Evolutionary conservation across 1,140 invertebrate species (phyloP), one percentile per base, ranked within the genome.

Genomic region (Aethina tumida): DNA sequence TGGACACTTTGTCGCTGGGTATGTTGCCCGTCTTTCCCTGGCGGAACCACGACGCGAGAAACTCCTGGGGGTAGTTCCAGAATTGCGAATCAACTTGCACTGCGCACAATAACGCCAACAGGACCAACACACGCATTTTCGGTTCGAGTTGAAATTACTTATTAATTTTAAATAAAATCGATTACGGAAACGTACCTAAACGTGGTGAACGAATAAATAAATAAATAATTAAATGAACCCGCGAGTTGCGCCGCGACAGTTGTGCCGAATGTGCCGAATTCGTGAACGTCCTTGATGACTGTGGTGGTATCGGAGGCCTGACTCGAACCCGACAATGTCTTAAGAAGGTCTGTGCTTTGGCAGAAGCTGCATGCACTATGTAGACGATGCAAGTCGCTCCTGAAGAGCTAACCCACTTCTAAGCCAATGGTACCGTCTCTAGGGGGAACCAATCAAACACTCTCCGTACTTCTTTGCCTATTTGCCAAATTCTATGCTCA

Each of bases 361-460:
- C 45, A 50, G 46, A 46, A 43, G 52, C 41, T 53, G 50, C 43
- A 52, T 55, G 47, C 48, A 52, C 50, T 56, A 48, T 52, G 47
- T 55, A 54, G 34, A 25, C 45, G 36, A 43, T 47, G 47, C 49
- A 36, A 47, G 43, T 40, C 41, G 38, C 42, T 41, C 43, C 47
- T 40, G 45, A 50, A 45, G 32, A 48, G 41, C 45, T 60, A 60
- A 59, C 56, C 58, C 54, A 60, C 56, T 60, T 60, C 55, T 47
- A 56, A 53, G 47, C 51, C 50, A 55, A 56, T 56, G 43, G 52
- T 51, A 52, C 51, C 47, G 45, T 53, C 48, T n/a, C 49, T 52
- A 37, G 43, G 41, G 46, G 39, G 31, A 45, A 46, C 43, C 49
- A 46, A 49, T 49, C 40, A 30, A 24, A 32, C 41, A 43, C 29